Percentiles rank a stretch among this genome's conserved stretches.
phyloP scores from a whole-genome alignment of 2,888 invertebrate genomes.

The Diploptera punctata region DNA sequence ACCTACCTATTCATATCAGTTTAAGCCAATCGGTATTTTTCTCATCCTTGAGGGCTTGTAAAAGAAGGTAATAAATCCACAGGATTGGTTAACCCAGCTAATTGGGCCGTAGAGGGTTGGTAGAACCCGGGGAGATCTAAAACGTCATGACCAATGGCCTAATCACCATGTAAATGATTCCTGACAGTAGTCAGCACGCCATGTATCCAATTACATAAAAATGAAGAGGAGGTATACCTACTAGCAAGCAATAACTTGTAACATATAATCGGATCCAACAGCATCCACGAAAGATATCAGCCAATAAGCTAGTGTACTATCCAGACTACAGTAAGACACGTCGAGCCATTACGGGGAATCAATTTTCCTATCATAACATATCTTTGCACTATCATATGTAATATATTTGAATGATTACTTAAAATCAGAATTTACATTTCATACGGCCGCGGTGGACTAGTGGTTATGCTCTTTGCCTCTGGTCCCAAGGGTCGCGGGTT shows the following conservation, averaged over 20 bases:
- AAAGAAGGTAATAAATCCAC: slow-evolving; percentile 20
- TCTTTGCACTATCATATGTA: no score
- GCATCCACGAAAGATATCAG: not conserved
- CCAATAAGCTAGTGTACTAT: slow-evolving; percentile 2
- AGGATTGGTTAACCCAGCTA: slow-evolving; percentile 22
- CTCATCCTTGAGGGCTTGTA: not conserved
- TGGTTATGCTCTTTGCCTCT: no score
- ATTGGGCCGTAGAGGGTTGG: slow-evolving; percentile 21
- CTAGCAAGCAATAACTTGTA: not conserved
- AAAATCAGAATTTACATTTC: no score
- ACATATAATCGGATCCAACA: not conserved
- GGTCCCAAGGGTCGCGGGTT: no score
- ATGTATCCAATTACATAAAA: slow-evolving; percentile 13
- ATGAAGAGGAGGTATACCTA: slow-evolving; percentile 16
- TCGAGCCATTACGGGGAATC: no score
- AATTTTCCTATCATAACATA: no score
- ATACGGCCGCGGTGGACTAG: no score
- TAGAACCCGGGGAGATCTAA: not conserved
- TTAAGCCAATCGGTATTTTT: not conserved
- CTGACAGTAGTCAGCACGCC: not conserved
- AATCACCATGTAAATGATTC: slow-evolving; percentile 25
- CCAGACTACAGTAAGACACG: no score
- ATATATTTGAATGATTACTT: no score
- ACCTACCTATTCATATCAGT: not conserved
- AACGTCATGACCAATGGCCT: slow-evolving; percentile 5